Base-by-base conservation (phyloP, 2,113 vertebrate genomes). In the Bothrops jararaca region DNA sequence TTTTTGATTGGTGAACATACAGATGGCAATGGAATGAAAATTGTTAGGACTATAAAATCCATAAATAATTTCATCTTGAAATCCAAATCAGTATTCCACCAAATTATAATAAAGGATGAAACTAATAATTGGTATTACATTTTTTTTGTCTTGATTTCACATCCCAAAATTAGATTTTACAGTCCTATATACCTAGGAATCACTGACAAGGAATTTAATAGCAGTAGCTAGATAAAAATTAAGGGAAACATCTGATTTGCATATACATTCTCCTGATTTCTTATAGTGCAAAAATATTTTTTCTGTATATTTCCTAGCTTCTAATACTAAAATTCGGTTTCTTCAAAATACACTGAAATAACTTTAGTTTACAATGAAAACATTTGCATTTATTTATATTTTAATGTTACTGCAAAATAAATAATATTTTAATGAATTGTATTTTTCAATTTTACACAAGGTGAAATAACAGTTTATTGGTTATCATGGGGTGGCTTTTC, bases 301-400 rank as follows among this genome's bases (percentile, higher is more conserved):
- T 50, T 96, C 89, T 95, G 29, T 64, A 58, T 93, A 95, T 96
- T 94, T 26, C 22, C 11, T 92, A 54, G 39, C 94, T 94, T 93
- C 94, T 94, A 87, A 45, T 45, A 50, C 39, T 54, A 53, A 53
- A 52, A 88, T 93, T 91, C 89, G 45, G 80, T 45, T 89, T 93
- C 95, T 93, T 95, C 95, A 95, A 89, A 96, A 90, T 93, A 92
- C 92, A 91, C 54, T 93, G 93, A 96, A 95, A 95, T 95, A 95
- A 91, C 54, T 92, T 45, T 86, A 94, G 95, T 94, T 94, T 93
- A 80, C 88, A 91, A 94, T 96, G 90, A 96, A 96, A 96, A 96
- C 93, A 95, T 96, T 95, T 96, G 90, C 92, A 95, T 95, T 94
- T 95, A 94, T 93, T 94, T 94, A 95, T 64, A 92, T 95, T 95